Conservation (phyloP, 2,113 vertebrate genomes). For the Phoenicopterus ruber region DNA sequence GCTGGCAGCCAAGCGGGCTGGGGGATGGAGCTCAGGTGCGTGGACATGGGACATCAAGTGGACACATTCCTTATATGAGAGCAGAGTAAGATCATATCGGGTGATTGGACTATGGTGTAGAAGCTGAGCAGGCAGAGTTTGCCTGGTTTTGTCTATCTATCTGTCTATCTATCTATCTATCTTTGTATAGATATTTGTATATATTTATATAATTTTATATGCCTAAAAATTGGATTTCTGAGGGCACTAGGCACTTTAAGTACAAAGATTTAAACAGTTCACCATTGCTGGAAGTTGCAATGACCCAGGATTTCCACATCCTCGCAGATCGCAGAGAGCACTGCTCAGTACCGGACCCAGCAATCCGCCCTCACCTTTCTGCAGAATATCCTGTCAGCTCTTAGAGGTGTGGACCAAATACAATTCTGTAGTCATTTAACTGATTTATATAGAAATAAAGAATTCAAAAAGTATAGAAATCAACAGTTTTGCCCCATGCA, state of each 20-base stretch:
- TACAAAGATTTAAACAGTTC: background rate
- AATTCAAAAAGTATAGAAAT: background rate
- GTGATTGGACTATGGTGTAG: background rate
- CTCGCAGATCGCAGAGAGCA: accelerated
- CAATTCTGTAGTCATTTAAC: background rate
- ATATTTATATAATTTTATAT: background rate
- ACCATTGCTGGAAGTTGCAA: background rate
- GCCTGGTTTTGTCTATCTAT: background rate
- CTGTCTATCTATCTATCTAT: background rate
- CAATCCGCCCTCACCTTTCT: background rate
- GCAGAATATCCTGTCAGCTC: background rate
- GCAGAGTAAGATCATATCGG: background rate
- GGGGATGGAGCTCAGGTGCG: background rate
- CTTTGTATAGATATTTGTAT: background rate
- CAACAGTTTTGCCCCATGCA: background rate
- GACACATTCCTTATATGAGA: background rate
- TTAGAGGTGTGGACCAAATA: background rate
- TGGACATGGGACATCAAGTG: background rate
- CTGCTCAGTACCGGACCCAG: background rate
- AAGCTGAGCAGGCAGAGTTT: background rate
- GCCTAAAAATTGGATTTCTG: background rate
- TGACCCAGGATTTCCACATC: background rate
- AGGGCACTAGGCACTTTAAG: background rate
- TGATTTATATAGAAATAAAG: background rate
- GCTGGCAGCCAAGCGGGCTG: background rate